Evolutionary conservation across 2,797 vertebrate species (phyloP), one percentile per base, ranked within the genome.

Genomic region (Octomys mimax): DNA sequence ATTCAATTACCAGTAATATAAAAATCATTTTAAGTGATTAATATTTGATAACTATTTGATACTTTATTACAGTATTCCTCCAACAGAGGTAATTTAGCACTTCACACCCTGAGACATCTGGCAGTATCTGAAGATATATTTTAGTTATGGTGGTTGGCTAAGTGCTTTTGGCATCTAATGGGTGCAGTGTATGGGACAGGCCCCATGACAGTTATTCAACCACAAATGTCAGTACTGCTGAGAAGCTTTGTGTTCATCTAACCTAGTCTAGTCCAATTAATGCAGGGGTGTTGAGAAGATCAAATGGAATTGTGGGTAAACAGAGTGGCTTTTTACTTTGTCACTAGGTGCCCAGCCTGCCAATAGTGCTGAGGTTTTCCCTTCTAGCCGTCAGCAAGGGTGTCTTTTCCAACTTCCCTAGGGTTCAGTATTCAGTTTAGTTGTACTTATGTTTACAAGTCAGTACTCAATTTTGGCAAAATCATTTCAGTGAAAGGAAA

Each of bases 201-300:
- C 33, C 36, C 26, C 3, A 36, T 71, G 42, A 24, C 70, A 75
- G 21, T 89, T 62, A 79, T 68, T 59, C 77, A 70, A 24, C 6
- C 39, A 24, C 70, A 42, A 59, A 46, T 46, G 33, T 95, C 12
- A 83, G 2, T 91, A 90, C 42, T 90, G 66, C 73, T 85, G 73
- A 96, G 77, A 95, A 95, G 61, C 36, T 46, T 83, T 82, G 68
- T 12, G 68, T 94, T 95, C 66, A 24, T 87, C 12, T 89, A 95
- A 71, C 66, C 57, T 78, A 59, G 49, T 77, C 90, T 88, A 70
- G 70, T 14, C 28, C 26, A 31, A 77, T 66, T 71, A 91, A 78
- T 78, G 61, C 28, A 52, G 57, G 24, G 33, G 21, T 78, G 14
- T 90, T 95, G 89, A 87, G 52, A 94, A 80, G 66, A 87, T 92